Percentiles rank a stretch among this genome's conserved stretches.
Evolutionary conservation across 2,113 vertebrate species (phyloP).

Genomic region (Daubentonia madagascariensis): DNA sequence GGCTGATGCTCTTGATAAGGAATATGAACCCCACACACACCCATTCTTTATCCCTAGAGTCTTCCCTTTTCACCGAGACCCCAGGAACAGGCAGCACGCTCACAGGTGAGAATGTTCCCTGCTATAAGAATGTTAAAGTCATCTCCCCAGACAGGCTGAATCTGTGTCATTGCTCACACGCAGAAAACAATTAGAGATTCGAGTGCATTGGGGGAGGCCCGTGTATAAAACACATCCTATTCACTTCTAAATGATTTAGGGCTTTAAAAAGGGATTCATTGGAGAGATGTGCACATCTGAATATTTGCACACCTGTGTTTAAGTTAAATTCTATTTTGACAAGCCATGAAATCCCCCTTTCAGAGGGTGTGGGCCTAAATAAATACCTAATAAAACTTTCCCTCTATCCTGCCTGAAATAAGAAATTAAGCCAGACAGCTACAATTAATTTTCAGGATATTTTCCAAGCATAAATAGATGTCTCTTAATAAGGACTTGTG

Average conservation of each 20-base stretch:
- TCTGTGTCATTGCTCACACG: not conserved
- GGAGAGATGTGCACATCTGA: not conserved
- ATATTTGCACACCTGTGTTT: conserved; percentile 6
- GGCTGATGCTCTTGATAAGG: not conserved
- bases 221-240: not conserved
- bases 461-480: not conserved
- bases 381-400: conserved; percentile 2
- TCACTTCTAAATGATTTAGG: not conserved
- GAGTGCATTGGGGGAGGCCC: not conserved
- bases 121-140: not conserved
- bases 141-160: not conserved
- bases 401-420: not conserved
- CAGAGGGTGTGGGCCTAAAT: not conserved
- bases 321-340: conserved; percentile 9
- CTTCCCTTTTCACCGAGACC: not conserved
- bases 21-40: not conserved
- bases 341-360: not conserved
- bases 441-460: not conserved
- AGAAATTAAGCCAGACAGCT: not conserved
- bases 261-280: not conserved
- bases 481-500: not conserved
- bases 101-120: not conserved
- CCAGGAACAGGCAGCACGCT: not conserved
- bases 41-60: not conserved
- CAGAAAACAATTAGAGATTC: not conserved